Conservation (phyloP, 2,113 vertebrate genomes). For the Platichthys stellatus region DNA sequence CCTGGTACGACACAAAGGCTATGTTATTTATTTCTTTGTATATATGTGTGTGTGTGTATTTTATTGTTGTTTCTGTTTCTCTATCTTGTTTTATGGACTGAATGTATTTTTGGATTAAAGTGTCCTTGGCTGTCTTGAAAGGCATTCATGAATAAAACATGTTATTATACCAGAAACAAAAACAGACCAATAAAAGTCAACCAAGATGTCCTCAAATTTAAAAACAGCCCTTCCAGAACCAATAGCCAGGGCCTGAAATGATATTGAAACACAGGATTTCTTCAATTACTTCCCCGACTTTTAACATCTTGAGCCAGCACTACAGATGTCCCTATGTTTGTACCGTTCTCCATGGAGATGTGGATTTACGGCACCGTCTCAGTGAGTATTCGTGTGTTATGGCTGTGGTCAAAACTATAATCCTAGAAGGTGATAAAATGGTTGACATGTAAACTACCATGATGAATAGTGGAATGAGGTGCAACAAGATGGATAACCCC, state of each 20-base stretch:
- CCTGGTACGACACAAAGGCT: not conserved
- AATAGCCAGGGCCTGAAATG: not conserved
- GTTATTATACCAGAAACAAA: not conserved
- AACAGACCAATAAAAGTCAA: conserved; percentile 1
- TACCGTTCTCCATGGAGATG: conserved; percentile 12
- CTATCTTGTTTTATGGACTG: not conserved
- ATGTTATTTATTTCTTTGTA: not conserved
- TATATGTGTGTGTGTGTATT: not conserved
- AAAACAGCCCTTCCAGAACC: not conserved
- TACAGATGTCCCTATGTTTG: conserved; percentile 22
- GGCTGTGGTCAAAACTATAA: conserved; percentile 39
- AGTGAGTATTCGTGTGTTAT: conserved; percentile 23
- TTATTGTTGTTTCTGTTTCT: not conserved
- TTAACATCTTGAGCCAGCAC: conserved; percentile 29
- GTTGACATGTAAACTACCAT: conserved; percentile 56
- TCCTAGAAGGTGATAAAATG: conserved; percentile 40
- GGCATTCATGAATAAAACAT: not conserved
- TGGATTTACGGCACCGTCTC: conserved; percentile 46
- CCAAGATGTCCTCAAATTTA: not conserved
- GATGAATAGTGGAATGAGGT: conserved; percentile 42
- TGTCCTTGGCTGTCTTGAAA: not conserved
- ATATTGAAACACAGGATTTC: conserved; percentile 2
- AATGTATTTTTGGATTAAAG: not conserved
- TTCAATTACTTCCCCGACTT: conserved; percentile 35
- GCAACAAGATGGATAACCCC: conserved; percentile 38